These are phyloP conservation scores for Amphipoea oculea DNA, from an alignment of 2,888 invertebrate species.

Conservation along the genomic window DNA sequence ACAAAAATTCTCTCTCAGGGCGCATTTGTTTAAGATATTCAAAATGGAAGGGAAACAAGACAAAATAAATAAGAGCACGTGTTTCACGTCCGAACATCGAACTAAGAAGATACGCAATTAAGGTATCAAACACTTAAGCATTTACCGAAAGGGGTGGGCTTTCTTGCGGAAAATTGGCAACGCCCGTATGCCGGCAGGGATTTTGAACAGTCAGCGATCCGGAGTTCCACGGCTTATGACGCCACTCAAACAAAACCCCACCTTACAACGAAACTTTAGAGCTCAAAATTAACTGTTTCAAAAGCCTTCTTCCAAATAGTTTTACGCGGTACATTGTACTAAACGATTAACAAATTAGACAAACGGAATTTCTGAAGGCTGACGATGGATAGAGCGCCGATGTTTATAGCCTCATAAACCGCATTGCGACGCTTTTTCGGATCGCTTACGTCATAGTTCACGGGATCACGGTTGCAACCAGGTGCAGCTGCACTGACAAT, in stretches of 20 bases:
- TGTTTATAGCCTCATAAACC: constrained; percentile 52
- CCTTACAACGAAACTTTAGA: constrained; percentile 23
- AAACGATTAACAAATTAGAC: constrained; percentile 67
- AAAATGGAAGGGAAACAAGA: constrained; percentile 20
- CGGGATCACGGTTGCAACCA: background rate
- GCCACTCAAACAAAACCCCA: constrained; percentile 37
- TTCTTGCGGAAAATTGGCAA: constrained; percentile 77
- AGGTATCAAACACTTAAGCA: constrained; percentile 75
- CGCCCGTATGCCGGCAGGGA: constrained; percentile 63
- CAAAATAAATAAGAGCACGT: constrained; percentile 55
- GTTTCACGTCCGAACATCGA: constrained; percentile 57
- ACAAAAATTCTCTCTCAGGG: background rate
- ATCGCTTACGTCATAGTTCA: constrained; percentile 44
- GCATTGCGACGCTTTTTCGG: constrained; percentile 56
- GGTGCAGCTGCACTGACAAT: constrained; percentile 28
- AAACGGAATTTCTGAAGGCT: constrained; percentile 47
- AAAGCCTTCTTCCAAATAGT: constrained; percentile 49
- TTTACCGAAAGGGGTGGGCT: constrained; percentile 72
- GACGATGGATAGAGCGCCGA: constrained; percentile 32
- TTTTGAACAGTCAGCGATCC: constrained; percentile 68
- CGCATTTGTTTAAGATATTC: constrained; percentile 29
- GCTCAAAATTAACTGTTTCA: constrained; percentile 32
- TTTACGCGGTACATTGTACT: constrained; percentile 57
- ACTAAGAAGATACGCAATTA: constrained; percentile 70
- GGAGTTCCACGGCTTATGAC: constrained; percentile 32